Evolutionary conservation across 2,113 vertebrate species (phyloP), one percentile per base, ranked within the genome.

Genomic region (Enhydra lutris): DNA sequence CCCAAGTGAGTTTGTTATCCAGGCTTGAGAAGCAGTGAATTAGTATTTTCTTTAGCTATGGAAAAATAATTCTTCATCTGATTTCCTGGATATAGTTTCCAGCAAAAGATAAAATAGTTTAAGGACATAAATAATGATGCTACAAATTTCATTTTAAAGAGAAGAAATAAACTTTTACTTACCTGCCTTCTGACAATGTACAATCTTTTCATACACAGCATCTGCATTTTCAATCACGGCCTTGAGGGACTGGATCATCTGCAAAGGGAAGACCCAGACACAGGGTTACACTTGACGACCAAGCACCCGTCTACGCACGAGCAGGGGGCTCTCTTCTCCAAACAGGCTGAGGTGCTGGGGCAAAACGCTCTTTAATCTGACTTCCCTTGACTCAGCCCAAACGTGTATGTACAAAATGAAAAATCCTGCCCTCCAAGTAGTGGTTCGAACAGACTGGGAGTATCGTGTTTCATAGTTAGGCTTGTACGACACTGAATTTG

Each of bases 171-270:
- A 14, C 12, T 50, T 94, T 50, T 78, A 98, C 99, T 98, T 97
- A 99, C 99, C 99, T 76, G 99, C 98, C 99, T 99, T 99, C 98
- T 99, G 99, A 92, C 99, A 99, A 42, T 99, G 99, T 1, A 99
- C 99, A 57, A 99, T 99, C 96, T 99, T 99, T 79, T 99, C 99
- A 87, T 99, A 99, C 8, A 99, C 99, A 5, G 97, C 97, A 47
- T 99, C 99, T 5, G 98, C 99, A 98, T 98, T 99, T 98, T 99
- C 99, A 34, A 99, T 98, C 84, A 99, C 95, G 1, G 98, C 98
- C 98, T 98, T 99, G 98, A 99, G 99, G 91, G 99, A 99, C 98
- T 99, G 99, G 98, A 99, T 99, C 99, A 99, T 99, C 99, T 99
- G 98, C 63, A 98, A 83, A 98, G 91, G 98, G 50, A 97, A 98